Percentiles rank a stretch among this genome's conserved stretches.
phyloP scores from a whole-genome alignment of 92 coral and sea anemone genomes.

The Porites lobata region DNA sequence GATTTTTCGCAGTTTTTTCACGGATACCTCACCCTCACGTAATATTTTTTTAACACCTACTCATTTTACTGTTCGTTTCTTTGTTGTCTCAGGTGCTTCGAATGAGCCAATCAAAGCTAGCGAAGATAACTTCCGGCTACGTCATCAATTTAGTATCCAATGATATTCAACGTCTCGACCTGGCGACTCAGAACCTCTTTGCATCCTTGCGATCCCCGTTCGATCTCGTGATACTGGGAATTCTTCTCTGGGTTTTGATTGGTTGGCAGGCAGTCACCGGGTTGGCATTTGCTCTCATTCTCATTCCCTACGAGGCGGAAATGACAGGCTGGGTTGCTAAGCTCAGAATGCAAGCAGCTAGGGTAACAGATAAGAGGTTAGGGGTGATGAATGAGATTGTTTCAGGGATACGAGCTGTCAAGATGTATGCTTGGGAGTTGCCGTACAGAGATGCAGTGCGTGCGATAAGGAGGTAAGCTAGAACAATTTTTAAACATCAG shows the following conservation, averaged over 20 bases:
- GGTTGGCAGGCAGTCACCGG: constrained; percentile 98
- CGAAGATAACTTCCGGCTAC: constrained; percentile 94
- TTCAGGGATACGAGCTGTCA: constrained; percentile 92
- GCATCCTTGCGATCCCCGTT: constrained; percentile 93
- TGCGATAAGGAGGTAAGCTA: constrained; percentile 75
- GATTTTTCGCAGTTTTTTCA: no score
- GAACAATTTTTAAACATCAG: neutral
- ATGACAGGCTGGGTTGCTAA: constrained; percentile 99
- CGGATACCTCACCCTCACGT: no score
- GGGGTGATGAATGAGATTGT: constrained; percentile 94
- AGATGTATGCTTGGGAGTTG: constrained; percentile 98
- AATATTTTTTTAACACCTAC: no score
- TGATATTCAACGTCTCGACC: constrained; percentile 92
- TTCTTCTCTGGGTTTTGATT: constrained; percentile 85
- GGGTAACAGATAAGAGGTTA: constrained; percentile 90
- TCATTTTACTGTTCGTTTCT: neutral
- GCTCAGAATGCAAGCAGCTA: constrained; percentile 89
- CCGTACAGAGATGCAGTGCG: constrained; percentile 90
- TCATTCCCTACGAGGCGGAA: constrained; percentile 97
- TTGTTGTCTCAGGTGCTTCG: constrained; percentile 76
- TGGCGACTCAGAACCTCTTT: constrained; percentile 92
- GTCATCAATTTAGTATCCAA: constrained; percentile 94
- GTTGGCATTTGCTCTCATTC: constrained; percentile 88
- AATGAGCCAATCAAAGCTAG: constrained; percentile 91
- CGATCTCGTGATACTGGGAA: constrained; percentile 86